Conservation (phyloP, 1,140 invertebrate species). For the silkworm (Bombyx mori) region ASM3026992v2 NC_085130.1:5113501-5114000, state of each 20-base stretch:
- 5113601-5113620: neutral
- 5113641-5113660: slow-evolving; percentile 15
- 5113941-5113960: neutral
- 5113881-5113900: slow-evolving; percentile 1
- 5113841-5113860: slow-evolving; percentile 7
- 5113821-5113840: slow-evolving; percentile 1
- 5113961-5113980: neutral
- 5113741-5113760: slow-evolving; percentile 11
- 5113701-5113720: slow-evolving; percentile 11
- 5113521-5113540: neutral
- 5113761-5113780: slow-evolving; percentile 17
- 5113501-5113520: slow-evolving; percentile 6
- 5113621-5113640: slow-evolving; percentile 7
- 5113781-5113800: slow-evolving; percentile 16
- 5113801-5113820: slow-evolving; percentile 4
- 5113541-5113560: neutral
- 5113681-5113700: slow-evolving; percentile 14
- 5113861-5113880: slow-evolving; percentile 10
- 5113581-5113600: slow-evolving; percentile 10
- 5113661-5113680: slow-evolving; percentile 21
- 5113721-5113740: slow-evolving; percentile 21
- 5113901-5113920: neutral
- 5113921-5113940: neutral
- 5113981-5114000: neutral
- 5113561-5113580: slow-evolving; percentile 1